A percentile compares a stretch with the other conserved stretches of the same genome.
These are phyloP conservation scores for Medauroidea extradentata DNA, from an alignment of 1,140 invertebrate genomes.

Conservation along the genomic window DNA sequence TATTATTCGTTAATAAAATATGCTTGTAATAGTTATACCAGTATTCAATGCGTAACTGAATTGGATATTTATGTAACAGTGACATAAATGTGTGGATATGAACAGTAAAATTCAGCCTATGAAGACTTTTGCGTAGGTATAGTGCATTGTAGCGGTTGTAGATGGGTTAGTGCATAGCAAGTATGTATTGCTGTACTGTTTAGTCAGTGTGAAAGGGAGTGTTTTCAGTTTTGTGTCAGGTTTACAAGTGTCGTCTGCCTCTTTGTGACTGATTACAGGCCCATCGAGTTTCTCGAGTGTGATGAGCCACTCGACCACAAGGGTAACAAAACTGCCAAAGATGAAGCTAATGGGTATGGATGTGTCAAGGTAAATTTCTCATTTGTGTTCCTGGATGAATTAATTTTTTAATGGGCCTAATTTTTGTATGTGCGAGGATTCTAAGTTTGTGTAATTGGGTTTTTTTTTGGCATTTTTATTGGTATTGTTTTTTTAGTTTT, in stretches of 20 bases:
- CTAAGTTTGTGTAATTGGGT: background rate
- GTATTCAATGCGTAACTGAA: too few relatives aligned
- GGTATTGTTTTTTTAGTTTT: background rate
- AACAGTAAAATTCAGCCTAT: background rate
- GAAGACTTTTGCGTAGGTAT: background rate
- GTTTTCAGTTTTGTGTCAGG: background rate
- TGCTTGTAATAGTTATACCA: too few relatives aligned
- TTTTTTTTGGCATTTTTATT: background rate
- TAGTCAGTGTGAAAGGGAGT: background rate
- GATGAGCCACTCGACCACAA: slow-evolving; percentile 86
- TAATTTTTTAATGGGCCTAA: too few relatives aligned
- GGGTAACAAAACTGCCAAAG: slow-evolving; percentile 81
- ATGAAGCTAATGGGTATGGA: slow-evolving; percentile 71
- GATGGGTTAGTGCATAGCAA: too few relatives aligned
- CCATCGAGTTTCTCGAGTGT: slow-evolving; percentile 87
- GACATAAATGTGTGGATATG: background rate
- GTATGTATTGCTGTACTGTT: background rate
- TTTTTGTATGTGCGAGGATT: too few relatives aligned
- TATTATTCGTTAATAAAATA: too few relatives aligned
- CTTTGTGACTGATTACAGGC: slow-evolving; percentile 53
- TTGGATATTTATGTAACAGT: too few relatives aligned
- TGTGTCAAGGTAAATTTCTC: slow-evolving; percentile 79
- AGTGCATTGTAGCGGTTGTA: background rate
- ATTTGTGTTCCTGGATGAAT: too few relatives aligned
- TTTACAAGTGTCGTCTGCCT: background rate